Evolutionary conservation across 1,140 invertebrate genomes (phyloP), one percentile per base, ranked within the genome.

Genomic region (Sinella curviseta): DNA sequence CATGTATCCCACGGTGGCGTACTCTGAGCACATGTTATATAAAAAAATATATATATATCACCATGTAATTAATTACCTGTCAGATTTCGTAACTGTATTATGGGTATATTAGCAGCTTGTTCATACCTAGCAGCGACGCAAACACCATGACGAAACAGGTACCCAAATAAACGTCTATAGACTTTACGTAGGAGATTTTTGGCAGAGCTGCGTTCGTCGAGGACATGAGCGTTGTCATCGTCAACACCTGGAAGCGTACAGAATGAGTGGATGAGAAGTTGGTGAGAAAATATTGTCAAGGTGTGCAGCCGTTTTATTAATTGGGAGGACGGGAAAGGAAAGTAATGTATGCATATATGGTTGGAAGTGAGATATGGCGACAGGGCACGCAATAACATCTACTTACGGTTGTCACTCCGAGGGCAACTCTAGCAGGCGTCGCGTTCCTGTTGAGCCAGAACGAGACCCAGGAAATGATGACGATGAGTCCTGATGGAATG

Each of bases 91-190:
- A n/a, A n/a, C n/a, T n/a, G n/a, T n/a, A n/a, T n/a, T n/a, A n/a
- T n/a, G n/a, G n/a, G n/a, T n/a, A n/a, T n/a, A n/a, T n/a, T n/a
- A n/a, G n/a, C n/a, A n/a, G n/a, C n/a, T n/a, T n/a, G n/a, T n/a
- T n/a, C n/a, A n/a, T 91, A 95, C 94, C 94, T 88, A 97, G 89
- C 85, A 97, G 89, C 88, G 95, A 96, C 84, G 95, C 95, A 90
- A 97, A 97, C 85, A 97, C 95, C 95, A 97, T 97, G 86, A 97
- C 95, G 94, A 97, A 98, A 90, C 96, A 98, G 83, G 95, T 98
- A 84, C 96, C 96, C 87, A 99, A 89, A 89, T 97, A 99, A 82
- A 99, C 96, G 89, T 99, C 97, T 88, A 99, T 98, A 85, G 96
- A 97, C 88, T 98, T 98, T 87, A 99, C 95, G 90, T 98, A 99